Conservation (phyloP, 2,888 invertebrate species). For the Chalcosyrphus nemorum region DNA sequence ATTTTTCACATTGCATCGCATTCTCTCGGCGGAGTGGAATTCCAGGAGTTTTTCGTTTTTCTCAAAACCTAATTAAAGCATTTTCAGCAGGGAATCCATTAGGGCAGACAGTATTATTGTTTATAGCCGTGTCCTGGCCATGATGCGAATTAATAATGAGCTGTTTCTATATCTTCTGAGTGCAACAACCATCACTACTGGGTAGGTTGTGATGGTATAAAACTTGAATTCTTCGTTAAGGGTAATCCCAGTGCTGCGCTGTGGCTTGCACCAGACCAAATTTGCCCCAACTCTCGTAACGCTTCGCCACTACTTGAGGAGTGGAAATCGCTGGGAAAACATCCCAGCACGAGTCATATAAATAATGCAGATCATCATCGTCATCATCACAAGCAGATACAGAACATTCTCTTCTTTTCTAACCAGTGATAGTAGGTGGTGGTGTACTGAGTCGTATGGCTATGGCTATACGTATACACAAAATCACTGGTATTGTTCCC, state of each 20-base stretch:
- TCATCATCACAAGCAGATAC: conserved; percentile 42
- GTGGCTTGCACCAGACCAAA: conserved; percentile 34
- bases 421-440: conserved; percentile 51
- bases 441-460: conserved; percentile 35
- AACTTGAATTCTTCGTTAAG: conserved; percentile 61
- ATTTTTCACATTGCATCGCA: conserved; percentile 72
- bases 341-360: conserved; percentile 72
- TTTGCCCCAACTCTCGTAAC: background rate
- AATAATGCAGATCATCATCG: conserved; percentile 72
- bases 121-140: conserved; percentile 73
- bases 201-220: background rate
- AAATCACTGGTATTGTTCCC: conserved; percentile 66
- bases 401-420: background rate
- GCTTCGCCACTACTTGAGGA: background rate
- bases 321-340: conserved; percentile 69
- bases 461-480: conserved; percentile 27
- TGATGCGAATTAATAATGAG: conserved; percentile 74
- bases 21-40: conserved; percentile 68
- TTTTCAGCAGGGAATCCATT: conserved; percentile 74
- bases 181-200: conserved; percentile 40
- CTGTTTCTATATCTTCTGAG: conserved; percentile 35
- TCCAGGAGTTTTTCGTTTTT: conserved; percentile 73
- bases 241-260: conserved; percentile 56
- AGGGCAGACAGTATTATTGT: conserved; percentile 74
- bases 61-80: conserved; percentile 73